Conservation (phyloP, 2,888 invertebrate species). For the Trypoxylon attenuatum region DNA sequence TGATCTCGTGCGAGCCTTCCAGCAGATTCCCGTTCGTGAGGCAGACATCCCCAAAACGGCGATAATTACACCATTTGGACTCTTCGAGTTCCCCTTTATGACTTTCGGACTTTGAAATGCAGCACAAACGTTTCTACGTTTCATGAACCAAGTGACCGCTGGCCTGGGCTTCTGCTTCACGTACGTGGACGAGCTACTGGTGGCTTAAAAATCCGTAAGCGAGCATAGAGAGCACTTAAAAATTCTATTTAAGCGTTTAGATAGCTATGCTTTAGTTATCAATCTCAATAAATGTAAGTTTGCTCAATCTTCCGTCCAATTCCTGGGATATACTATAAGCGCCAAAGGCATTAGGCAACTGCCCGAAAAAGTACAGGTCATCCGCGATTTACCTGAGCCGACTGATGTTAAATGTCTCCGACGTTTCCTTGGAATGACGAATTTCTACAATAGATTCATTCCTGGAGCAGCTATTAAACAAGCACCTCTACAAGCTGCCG, state of each 20-base stretch:
- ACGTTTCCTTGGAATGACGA: not conserved
- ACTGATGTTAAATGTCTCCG: not conserved
- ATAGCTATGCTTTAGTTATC: not conserved
- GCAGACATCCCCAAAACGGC: not conserved
- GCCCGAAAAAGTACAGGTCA: not conserved
- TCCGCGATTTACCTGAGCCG: not conserved
- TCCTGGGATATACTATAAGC: not conserved
- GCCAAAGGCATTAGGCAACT: not conserved
- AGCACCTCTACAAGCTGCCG: not conserved
- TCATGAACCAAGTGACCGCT: constrained; percentile 61
- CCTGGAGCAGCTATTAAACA: not conserved
- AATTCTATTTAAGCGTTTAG: not conserved
- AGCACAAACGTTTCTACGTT: constrained; percentile 56
- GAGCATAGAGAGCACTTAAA: not conserved
- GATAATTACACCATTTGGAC: no score
- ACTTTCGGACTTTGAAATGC: constrained; percentile 51
- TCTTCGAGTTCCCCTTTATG: no score
- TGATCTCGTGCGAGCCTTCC: no score
- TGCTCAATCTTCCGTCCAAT: not conserved
- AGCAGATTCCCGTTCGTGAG: not conserved
- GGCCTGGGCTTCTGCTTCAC: constrained; percentile 60
- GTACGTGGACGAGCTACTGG: constrained; percentile 63
- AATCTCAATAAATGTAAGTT: not conserved
- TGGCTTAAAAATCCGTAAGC: not conserved
- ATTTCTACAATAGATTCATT: not conserved